A percentile compares a stretch with the other conserved stretches of the same genome.
Conservation (phyloP, 2,888 invertebrate species). For the Rhogogaster chlorosoma region DNA sequence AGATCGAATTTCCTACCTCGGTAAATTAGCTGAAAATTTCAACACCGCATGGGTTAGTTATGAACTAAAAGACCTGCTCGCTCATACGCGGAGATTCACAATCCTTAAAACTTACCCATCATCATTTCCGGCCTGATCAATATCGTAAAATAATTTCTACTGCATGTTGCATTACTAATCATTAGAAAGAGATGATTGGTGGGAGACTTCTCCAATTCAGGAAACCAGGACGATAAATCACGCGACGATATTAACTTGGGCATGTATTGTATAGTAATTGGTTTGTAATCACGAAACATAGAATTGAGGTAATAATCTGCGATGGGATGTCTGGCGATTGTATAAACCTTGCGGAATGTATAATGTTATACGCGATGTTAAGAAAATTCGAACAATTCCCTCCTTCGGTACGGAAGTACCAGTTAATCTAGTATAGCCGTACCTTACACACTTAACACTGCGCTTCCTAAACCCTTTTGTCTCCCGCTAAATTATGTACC, state of each 20-base stretch:
- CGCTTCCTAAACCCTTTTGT: slow-evolving; percentile 34
- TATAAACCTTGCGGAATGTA: background rate
- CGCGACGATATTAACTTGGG: background rate
- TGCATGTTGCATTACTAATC: background rate
- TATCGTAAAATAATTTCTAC: background rate
- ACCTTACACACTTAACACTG: slow-evolving; percentile 24
- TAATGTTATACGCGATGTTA: background rate
- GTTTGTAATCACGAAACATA: background rate
- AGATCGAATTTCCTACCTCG: slow-evolving; percentile 11
- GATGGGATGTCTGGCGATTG: background rate
- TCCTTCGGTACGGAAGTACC: background rate
- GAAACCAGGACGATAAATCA: background rate
- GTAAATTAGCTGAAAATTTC: slow-evolving; percentile 18
- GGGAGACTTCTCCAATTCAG: background rate
- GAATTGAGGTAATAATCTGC: background rate
- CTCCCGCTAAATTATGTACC: slow-evolving; percentile 32
- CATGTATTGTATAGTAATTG: background rate
- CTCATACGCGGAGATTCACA: background rate
- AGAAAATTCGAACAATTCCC: background rate
- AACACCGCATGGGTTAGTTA: background rate
- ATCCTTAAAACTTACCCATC: background rate
- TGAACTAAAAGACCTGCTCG: background rate
- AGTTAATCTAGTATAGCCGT: background rate
- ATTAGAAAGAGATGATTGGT: background rate
- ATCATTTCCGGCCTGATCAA: background rate